Base-by-base conservation (phyloP, 2,888 invertebrate species). In the Eledone cirrhosa region DNA sequence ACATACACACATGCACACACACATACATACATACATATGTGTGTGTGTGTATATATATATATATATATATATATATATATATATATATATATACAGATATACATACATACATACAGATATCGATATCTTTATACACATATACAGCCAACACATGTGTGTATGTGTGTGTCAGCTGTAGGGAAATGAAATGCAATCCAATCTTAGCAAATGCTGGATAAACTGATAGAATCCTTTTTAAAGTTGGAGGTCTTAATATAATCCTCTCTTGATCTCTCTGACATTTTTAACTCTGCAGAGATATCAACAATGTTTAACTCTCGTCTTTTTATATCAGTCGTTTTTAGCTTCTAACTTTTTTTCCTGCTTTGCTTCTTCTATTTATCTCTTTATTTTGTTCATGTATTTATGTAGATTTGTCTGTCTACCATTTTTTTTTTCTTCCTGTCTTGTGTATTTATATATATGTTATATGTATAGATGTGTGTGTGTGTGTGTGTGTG, bases 31-130 rank as follows among this genome's bases (percentile, higher is more conserved):
- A 11, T 11, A 59, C 24, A 59, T 13, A 11, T 59, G 13, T 13
- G 13, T 59, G 4, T 3, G 13, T 13, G 13, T 13, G 59, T 13
- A 11, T 24, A n/a, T 65, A 65, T 65, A 65, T 65, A 65, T 65
- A 65, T 65, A 65, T 65, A 65, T 65, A 65, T 65, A 65, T n/a
- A 65, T n/a, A 65, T 65, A 65, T n/a, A 2, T n/a, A 27, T 65
- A n/a, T n/a, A n/a, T 65, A n/a, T 65, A 2, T 65, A n/a, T 65
- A 65, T 65, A 59, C 16, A 19, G 53, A 1, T 22, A 53, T 1
- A 53, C 22, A 53, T 53, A 53, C 22, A 53, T 53, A 53, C 22
- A 53, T 53, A 2, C 22, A 53, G 14, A 53, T 53, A 53, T 53
- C 14, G 14, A 53, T 53, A 53, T 53, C 14, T 53, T 19, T 53